Evolutionary conservation across 1,140 invertebrate genomes (phyloP).

Genomic region (Homalodisca vitripennis): DNA sequence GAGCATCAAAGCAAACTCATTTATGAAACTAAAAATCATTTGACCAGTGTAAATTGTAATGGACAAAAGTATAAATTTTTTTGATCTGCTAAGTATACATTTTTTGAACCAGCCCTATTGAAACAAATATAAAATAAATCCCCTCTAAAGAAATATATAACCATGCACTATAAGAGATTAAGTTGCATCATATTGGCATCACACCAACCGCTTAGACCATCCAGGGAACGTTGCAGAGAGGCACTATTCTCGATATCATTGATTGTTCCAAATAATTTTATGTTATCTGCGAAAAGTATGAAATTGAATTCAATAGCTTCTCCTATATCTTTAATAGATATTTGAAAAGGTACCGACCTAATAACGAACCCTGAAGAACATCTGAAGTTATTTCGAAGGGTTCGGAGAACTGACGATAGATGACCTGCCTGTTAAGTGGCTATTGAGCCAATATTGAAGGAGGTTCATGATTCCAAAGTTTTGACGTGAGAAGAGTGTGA

Average conservation of each 20-base stretch:
- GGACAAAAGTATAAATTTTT: no score
- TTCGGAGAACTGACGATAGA: not conserved
- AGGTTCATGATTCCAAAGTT: not conserved
- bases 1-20: no score
- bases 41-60: no score
- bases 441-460: not conserved
- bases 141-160: no score
- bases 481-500: not conserved
- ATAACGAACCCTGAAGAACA: not conserved
- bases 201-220: not conserved
- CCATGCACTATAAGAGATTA: no score
- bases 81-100: no score
- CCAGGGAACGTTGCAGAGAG: not conserved
- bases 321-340: not conserved
- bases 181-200: not conserved
- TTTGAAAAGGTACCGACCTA: not conserved
- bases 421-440: not conserved
- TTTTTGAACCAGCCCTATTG: no score
- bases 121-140: no score
- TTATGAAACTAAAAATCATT: no score
- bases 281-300: not conserved
- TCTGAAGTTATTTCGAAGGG: not conserved
- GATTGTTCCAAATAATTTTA: not conserved
- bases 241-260: not conserved
- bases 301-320: not conserved